phyloP scores from a whole-genome alignment of 1,140 invertebrate genomes.

The Delia radicum region DNA sequence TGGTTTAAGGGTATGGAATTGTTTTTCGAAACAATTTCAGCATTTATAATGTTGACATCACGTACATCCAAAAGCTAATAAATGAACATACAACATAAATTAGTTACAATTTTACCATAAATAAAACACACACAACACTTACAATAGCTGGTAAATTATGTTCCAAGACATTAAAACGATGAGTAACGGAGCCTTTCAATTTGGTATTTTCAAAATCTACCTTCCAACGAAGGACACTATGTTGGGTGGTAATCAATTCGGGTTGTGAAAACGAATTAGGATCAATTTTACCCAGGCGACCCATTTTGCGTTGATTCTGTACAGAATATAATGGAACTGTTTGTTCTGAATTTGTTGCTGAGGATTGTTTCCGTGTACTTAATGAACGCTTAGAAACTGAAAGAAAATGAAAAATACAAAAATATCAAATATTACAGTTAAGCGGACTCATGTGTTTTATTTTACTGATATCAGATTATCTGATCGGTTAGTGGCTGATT shows the following conservation, averaged over 20 bases:
- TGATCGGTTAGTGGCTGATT: neutral
- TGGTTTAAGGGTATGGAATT: slow-evolving; percentile 65
- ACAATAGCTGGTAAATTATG: slow-evolving; percentile 63
- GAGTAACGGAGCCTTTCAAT: slow-evolving; percentile 61
- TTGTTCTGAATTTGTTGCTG: neutral
- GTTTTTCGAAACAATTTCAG: slow-evolving; percentile 58
- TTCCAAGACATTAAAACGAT: slow-evolving; percentile 63
- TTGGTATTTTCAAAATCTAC: slow-evolving; percentile 69
- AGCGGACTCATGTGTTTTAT: too few relatives aligned
- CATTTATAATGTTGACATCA: slow-evolving; percentile 66
- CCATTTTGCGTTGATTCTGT: slow-evolving; percentile 45
- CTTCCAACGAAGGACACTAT: slow-evolving; percentile 65
- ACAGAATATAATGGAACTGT: slow-evolving; percentile 25
- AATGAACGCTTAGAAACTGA: slow-evolving; percentile 40
- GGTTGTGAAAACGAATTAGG: slow-evolving; percentile 71
- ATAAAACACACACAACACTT: slow-evolving; percentile 41
- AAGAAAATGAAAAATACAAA: slow-evolving; percentile 15
- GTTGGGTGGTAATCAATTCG: slow-evolving; percentile 63
- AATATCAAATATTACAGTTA: neutral
- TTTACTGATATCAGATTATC: slow-evolving; percentile 5
- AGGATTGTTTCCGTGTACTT: slow-evolving; percentile 32
- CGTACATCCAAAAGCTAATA: slow-evolving; percentile 76
- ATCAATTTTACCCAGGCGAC: slow-evolving; percentile 58
- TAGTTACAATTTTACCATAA: neutral
- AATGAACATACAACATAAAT: slow-evolving; percentile 28